A percentile compares a stretch with the other conserved stretches of the same genome.
phyloP scores from a whole-genome alignment of 2,797 vertebrate species.

The Remorina albescens region DNA sequence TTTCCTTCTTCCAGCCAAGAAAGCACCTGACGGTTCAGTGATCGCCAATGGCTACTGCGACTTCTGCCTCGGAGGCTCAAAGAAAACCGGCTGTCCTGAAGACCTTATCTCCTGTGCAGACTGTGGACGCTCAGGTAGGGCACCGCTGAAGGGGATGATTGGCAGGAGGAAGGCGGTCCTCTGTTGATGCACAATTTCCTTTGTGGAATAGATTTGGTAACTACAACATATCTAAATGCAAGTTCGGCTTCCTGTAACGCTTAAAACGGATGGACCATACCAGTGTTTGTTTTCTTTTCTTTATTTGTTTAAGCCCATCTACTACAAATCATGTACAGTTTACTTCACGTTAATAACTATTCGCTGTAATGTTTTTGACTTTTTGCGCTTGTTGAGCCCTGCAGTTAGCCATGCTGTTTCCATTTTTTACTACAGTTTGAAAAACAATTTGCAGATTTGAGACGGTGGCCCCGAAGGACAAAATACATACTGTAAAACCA shows the following conservation, averaged over 20 bases:
- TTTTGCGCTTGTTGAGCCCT: conserved; percentile 19
- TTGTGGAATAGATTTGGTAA: conserved; percentile 43
- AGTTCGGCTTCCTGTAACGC: conserved; percentile 31
- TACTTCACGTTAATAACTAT: conserved; percentile 13
- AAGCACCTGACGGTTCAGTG: conserved; percentile 93
- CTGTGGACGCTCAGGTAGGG: conserved; percentile 94
- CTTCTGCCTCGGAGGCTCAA: conserved; percentile 95
- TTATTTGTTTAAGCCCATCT: conserved; percentile 58
- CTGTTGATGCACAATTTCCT: conserved; percentile 67
- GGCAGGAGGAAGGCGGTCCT: conserved; percentile 75
- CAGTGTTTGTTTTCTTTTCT: conserved; percentile 57
- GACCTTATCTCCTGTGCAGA: conserved; percentile 97
- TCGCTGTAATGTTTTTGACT: conserved; percentile 45
- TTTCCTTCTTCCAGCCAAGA: conserved; percentile 86
- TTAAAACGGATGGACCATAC: conserved; percentile 74
- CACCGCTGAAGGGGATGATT: conserved; percentile 75
- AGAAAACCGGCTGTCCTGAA: conserved; percentile 96
- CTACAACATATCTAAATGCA: conserved; percentile 33
- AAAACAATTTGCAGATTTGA: conserved; percentile 29
- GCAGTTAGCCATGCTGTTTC: conserved; percentile 23
- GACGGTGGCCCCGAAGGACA: conserved; percentile 18
- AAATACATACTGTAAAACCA: neutral
- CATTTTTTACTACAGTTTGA: conserved; percentile 18
- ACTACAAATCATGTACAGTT: conserved; percentile 56
- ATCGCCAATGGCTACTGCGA: conserved; percentile 96